These are phyloP conservation scores for Trileptium ribeirensis DNA, from an alignment of 2,888 invertebrate species.

Conservation along the genomic window DNA sequence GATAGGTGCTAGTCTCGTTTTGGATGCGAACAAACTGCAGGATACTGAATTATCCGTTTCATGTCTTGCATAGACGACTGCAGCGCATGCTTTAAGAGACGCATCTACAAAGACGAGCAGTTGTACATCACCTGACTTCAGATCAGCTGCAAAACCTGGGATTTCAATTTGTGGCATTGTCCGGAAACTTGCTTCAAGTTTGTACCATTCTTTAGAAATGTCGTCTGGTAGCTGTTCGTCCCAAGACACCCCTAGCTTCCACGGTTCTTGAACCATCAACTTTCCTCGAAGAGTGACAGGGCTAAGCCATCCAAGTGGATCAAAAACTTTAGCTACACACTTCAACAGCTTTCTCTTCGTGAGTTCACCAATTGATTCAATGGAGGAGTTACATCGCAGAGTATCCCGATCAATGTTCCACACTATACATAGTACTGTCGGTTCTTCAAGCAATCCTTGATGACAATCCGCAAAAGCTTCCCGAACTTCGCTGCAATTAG, in stretches of 20 bases:
- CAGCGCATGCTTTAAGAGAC: slow-evolving; percentile 1
- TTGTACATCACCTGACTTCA: not conserved
- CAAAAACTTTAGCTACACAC: not conserved
- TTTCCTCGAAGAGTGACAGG: not conserved
- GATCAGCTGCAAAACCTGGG: not conserved
- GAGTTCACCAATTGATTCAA: no score
- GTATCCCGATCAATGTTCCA: no score
- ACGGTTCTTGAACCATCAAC: not conserved
- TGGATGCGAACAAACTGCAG: not conserved
- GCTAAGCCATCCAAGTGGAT: slow-evolving; percentile 4
- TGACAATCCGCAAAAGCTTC: no score
- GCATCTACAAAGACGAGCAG: slow-evolving; percentile 2
- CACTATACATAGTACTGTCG: no score
- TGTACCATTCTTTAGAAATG: not conserved
- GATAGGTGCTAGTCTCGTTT: not conserved
- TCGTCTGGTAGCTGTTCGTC: not conserved
- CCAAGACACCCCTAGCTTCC: slow-evolving; percentile 5
- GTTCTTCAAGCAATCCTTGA: no score
- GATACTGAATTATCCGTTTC: not conserved
- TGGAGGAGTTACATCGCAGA: no score
- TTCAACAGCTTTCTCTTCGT: not conserved
- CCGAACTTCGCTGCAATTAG: no score
- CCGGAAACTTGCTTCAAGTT: not conserved
- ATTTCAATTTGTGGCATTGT: not conserved
- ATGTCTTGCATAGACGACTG: not conserved